Percentiles rank a stretch among this genome's conserved stretches.
These are phyloP conservation scores for Puffinus mauretanicus DNA, from an alignment of 2,113 vertebrate species.

Conservation along the genomic window DNA sequence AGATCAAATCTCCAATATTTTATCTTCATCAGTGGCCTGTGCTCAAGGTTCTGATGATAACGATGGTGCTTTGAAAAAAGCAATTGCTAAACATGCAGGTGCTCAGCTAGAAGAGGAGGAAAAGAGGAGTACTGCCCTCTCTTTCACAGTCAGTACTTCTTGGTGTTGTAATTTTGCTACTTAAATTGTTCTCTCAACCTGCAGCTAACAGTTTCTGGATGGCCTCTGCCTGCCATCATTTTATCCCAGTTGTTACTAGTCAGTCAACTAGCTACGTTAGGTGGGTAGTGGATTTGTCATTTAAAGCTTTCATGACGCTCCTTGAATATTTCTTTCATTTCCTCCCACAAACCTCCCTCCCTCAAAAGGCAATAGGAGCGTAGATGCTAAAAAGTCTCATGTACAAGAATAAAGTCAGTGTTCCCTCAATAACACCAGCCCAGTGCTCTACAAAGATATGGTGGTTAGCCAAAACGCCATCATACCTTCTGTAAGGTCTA, in stretches of 20 bases:
- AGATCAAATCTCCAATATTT: background rate
- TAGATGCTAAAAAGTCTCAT: rapidly evolving
- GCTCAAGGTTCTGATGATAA: background rate
- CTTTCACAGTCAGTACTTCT: background rate
- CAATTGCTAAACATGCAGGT: background rate
- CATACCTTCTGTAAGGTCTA: background rate
- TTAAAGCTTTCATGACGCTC: background rate
- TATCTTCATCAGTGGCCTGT: background rate
- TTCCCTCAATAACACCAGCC: background rate
- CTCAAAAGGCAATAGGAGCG: background rate
- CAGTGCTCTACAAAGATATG: background rate
- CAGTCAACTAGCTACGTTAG: background rate
- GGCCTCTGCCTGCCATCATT: background rate
- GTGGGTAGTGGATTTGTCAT: background rate
- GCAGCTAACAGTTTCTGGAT: background rate
- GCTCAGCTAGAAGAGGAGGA: background rate
- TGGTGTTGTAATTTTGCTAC: background rate
- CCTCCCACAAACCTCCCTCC: background rate
- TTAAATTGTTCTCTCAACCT: background rate
- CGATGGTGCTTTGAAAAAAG: background rate
- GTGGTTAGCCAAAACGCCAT: background rate
- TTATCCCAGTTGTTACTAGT: background rate
- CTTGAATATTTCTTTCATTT: background rate
- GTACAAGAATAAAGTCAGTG: background rate
- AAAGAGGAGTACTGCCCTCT: background rate